Base-by-base conservation (phyloP, 2,113 vertebrate species). In the Sitta europaea region DNA sequence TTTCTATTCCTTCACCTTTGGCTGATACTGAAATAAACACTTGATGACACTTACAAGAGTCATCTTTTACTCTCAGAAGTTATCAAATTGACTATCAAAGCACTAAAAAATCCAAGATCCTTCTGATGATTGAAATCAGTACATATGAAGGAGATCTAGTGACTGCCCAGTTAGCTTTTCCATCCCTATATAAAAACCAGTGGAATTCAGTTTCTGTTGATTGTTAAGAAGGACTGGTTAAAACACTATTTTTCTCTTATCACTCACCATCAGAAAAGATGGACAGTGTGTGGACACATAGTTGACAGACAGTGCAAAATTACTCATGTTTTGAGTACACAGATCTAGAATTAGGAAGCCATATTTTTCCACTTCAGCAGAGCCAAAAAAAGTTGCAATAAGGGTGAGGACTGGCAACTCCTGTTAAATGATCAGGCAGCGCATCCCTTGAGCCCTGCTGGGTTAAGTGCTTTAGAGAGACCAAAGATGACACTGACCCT, bases 401-500 rank as follows among this genome's bases (percentile, higher is more conserved):
- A 23, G 47, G 8, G 12, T 35, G 27, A 90, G 20, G 38, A 73
- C 22, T 48, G 36, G 11, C 0, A 0, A 35, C 4, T 65, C 24
- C 8, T 40, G 7, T 47, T 72, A 72, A 33, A 68, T 72, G 38
- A 28, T 21, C 35, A 85, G 40, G 31, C 43, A 88, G 33, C 4
- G 14, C 36, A 51, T 22, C 43, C 14, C 53, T 35, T 72, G 25
- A 79, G 79, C n/a, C 31, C 71, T 75, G 9, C 8, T 67, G n/a
- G 53, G 61, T 75, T 88, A 90, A 94, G 53, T 29, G 63, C 42
- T 92, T 86, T 54, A 73, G 42, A 80, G 25, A 86, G n/a, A 93
- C 48, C 65, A 86, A 53, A 88, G 67, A 61, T 61, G 40, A 61
- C 58, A 50, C 17, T 24, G 35, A 83, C 58, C 35, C 48, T 66